phyloP scores from a whole-genome alignment of 1,140 invertebrate species.

The Heliconius congener region DNA sequence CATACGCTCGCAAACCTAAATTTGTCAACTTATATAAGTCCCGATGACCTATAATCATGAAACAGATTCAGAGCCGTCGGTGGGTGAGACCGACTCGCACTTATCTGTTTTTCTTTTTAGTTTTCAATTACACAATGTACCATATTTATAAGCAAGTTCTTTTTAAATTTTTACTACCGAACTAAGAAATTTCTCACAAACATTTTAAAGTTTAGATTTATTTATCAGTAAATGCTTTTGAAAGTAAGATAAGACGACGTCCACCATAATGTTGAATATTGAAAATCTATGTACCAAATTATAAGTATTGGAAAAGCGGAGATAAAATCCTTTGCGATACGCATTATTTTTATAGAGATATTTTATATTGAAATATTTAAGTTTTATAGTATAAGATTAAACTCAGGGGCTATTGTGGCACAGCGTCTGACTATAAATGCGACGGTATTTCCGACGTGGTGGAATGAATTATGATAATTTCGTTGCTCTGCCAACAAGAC shows the following conservation, averaged over 20 bases:
- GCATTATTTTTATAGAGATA: neutral
- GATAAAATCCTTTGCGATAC: conserved; percentile 3
- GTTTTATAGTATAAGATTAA: too few relatives aligned
- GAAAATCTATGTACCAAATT: conserved; percentile 14
- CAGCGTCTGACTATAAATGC: too few relatives aligned
- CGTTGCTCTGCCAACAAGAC: too few relatives aligned
- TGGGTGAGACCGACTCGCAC: too few relatives aligned
- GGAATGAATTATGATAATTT: too few relatives aligned
- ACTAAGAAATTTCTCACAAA: neutral
- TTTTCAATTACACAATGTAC: neutral
- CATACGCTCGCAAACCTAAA: too few relatives aligned
- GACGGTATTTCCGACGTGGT: too few relatives aligned
- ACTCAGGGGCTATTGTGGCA: too few relatives aligned
- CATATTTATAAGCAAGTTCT: neutral
- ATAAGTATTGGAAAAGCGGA: conserved; percentile 1
- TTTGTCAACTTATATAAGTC: too few relatives aligned
- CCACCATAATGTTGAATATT: conserved; percentile 5
- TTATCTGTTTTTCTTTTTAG: too few relatives aligned
- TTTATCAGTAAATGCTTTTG: neutral
- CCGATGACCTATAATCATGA: too few relatives aligned
- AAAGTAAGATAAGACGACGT: conserved; percentile 4
- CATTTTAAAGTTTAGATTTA: conserved; percentile 10
- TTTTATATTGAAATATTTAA: neutral
- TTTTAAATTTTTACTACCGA: neutral
- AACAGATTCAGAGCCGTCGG: too few relatives aligned